Base-by-base conservation (phyloP, 1,140 invertebrate species). In the Ditylenchus dipsaci region DNA sequence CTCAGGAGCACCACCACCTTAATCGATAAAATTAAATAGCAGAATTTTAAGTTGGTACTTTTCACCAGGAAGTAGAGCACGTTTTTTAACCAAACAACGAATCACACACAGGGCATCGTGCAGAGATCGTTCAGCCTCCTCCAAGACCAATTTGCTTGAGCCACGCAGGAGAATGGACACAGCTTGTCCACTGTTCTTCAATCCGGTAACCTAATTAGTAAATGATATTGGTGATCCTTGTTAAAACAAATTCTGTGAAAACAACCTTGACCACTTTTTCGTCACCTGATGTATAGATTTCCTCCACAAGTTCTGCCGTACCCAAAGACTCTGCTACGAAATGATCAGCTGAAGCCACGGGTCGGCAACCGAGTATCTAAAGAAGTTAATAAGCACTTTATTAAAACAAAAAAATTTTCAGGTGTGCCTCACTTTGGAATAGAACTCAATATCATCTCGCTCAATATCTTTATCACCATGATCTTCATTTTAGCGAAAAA, bases 401-500 rank as follows among this genome's bases (percentile, higher is more conserved):
- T 11, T 38, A 38, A 11, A 38, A 38, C 33, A n/a, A n/a, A n/a
- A n/a, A n/a, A n/a, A n/a, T n/a, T n/a, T n/a, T n/a, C n/a, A n/a
- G n/a, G n/a, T n/a, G n/a, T n/a, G n/a, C n/a, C n/a, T 38, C 11
- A 38, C 33, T 87, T 96, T 97, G 85, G 92, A 95, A 57, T 97
- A 88, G 85, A 95, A 97, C 78, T 97, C 91, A 80, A 98, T 92
- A 77, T 98, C 95, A 83, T 97, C 94, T 58, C 95, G 88, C 85
- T 98, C 95, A 74, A 98, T 89, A 84, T 99, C 94, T 84, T 95
- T 96, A 23, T 88, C 9, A 98, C 94, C 90, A 99, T 91, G 49
- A 96, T 95, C 84, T 99, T 99, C 83, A 97, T 93, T 87, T 99
- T 99, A 79, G 95, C 93, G 72, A 99, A 86, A 85, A 97, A 98